Evolutionary conservation across 2,113 vertebrate genomes (phyloP), one percentile per base, ranked within the genome.

Genomic region (Hiodon tergisus): DNA sequence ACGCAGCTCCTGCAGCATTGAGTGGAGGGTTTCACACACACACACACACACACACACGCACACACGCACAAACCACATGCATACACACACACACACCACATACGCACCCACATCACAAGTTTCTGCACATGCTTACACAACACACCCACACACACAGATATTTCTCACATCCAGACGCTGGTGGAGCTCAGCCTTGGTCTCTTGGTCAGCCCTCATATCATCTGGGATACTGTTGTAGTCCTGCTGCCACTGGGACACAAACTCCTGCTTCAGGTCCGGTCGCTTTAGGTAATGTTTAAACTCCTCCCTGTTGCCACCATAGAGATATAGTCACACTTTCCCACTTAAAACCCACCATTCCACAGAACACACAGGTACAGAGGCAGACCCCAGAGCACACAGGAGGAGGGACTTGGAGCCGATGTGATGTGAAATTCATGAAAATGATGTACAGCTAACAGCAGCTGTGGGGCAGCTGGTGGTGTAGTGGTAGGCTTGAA

Each of bases 121-220:
- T 72, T 5, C 55, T 10, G 57, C 9, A 69, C 4, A 76, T 53
- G 53, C 50, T 52, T 4, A 10, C 3, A 53, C 2, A 71, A 76
- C 31, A 31, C 31, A 31, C 31, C 31, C 31, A 17, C 17, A 65
- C 5, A 17, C 10, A 4, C 11, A 17, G 14, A 47, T 62, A 6
- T 58, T 71, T 79, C 93, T 93, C 84, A 98, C 96, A 69, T 94
- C 93, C 58, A 96, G 83, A 83, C 94, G 92, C 78, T 95, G 93
- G 71, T 96, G 94, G 17, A 95, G 83, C 71, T 98, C 97, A 74
- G 93, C 91, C 89, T 94, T 96, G 47, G 90, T 94, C 77, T 98
- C 96, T 7, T 94, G 90, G 0, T 97, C 94, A 1, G 93, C 86
- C 85, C 91, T 89, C 79, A 96, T 82, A 71, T 96, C 94, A n/a